A percentile compares a stretch with the other conserved stretches of the same genome.
phyloP scores from a whole-genome alignment of 2,888 invertebrate species.

The Hypolimnas misippus region DNA sequence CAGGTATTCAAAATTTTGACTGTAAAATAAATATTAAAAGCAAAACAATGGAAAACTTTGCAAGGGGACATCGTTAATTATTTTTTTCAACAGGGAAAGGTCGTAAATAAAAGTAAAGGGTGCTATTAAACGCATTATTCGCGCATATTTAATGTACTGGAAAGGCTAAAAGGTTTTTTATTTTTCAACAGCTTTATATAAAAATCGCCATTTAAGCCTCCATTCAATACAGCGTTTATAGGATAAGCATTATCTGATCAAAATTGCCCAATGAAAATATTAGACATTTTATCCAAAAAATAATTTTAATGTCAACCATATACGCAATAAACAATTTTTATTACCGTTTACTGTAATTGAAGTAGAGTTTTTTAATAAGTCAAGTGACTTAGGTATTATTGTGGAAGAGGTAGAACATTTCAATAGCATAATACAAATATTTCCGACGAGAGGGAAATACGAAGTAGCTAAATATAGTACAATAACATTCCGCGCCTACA shows the following conservation, averaged over 20 bases:
- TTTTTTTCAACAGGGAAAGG: conserved; percentile 71
- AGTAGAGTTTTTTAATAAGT: background rate
- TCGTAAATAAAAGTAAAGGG: conserved; percentile 81
- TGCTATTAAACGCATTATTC: conserved; percentile 83
- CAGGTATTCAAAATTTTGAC: conserved; percentile 41
- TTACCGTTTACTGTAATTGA: too few species aligned
- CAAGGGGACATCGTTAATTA: conserved; percentile 73
- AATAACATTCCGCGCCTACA: conserved; percentile 42
- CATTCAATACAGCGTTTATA: conserved; percentile 69
- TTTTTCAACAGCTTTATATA: conserved; percentile 76
- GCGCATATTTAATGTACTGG: conserved; percentile 82
- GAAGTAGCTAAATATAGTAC: conserved; percentile 33
- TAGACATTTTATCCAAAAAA: background rate
- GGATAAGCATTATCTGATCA: conserved; percentile 48
- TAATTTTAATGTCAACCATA: background rate
- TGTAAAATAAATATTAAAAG: conserved; percentile 60
- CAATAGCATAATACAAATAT: conserved; percentile 5
- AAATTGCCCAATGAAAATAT: conserved; percentile 37
- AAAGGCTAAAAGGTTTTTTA: conserved; percentile 75
- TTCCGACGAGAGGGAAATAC: conserved; percentile 26
- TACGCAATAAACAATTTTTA: background rate
- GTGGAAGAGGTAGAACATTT: background rate
- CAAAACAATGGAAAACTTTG: conserved; percentile 70
- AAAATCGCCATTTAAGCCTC: conserved; percentile 68
- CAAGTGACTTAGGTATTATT: background rate